Percentiles rank a stretch among this genome's conserved stretches.
Evolutionary conservation across 2,888 invertebrate genomes (phyloP).

Genomic region (Mimumesa dahlbomi): DNA sequence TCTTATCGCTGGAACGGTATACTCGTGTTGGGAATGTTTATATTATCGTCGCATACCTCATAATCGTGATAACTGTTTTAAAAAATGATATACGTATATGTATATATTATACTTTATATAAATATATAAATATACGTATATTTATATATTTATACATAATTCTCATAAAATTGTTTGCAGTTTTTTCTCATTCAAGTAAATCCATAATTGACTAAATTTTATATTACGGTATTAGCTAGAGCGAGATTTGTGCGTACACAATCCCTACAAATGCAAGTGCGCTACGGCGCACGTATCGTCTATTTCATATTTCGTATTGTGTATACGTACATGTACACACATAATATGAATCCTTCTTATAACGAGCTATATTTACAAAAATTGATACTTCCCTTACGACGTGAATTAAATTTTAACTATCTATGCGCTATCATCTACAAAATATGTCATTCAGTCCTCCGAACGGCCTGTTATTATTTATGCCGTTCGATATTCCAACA

Average conservation of each 20-base stretch:
- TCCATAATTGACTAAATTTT: constrained; percentile 77
- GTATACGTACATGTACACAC: constrained; percentile 17
- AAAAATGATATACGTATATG: constrained; percentile 60
- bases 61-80: constrained; percentile 54
- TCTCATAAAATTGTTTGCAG: constrained; percentile 63
- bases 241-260: constrained; percentile 63
- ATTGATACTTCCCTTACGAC: constrained; percentile 55
- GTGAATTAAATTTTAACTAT: constrained; percentile 68
- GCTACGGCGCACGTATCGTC: constrained; percentile 41
- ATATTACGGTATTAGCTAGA: constrained; percentile 69
- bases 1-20: constrained; percentile 36
- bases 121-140: constrained; percentile 39
- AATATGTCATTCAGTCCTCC: constrained; percentile 72
- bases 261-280: constrained; percentile 62
- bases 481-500: constrained; percentile 20
- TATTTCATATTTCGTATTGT: constrained; percentile 15
- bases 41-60: constrained; percentile 45
- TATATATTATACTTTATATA: constrained; percentile 23
- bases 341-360: constrained; percentile 61
- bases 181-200: constrained; percentile 60
- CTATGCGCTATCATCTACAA: constrained; percentile 71
- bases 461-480: constrained; percentile 20
- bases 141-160: constrained; percentile 41
- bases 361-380: constrained; percentile 74
- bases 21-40: constrained; percentile 43